These are phyloP conservation scores for Turritopsis rubra DNA, from an alignment of 30 jellyfish, hydroid and myxozoan genomes.

Conservation along the genomic window DNA sequence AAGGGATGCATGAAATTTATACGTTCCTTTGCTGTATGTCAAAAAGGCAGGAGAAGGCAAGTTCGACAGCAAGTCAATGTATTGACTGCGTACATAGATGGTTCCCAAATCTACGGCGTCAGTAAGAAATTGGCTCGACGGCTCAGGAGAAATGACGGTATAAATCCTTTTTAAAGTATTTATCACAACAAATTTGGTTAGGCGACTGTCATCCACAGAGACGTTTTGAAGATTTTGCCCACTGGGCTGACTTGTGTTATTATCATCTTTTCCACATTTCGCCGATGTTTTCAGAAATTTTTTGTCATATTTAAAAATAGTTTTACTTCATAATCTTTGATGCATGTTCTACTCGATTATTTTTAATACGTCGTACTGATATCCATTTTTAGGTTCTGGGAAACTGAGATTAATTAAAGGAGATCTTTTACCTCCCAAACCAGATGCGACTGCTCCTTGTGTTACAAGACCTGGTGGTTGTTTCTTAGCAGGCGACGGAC, in stretches of 20 bases:
- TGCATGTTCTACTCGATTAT: no score
- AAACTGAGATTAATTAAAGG: neutral
- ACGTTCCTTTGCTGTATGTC: conserved; percentile 82
- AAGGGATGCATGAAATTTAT: conserved; percentile 61
- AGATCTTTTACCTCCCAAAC: neutral
- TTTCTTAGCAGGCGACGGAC: conserved; percentile 80
- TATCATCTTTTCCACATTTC: no score
- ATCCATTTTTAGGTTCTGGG: conserved; percentile 14
- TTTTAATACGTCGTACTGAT: no score
- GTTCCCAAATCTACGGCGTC: conserved; percentile 55
- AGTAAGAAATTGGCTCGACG: neutral
- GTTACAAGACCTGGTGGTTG: conserved; percentile 32
- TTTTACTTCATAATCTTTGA: no score
- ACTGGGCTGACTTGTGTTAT: no score
- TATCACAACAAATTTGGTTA: no score
- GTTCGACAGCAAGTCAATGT: conserved; percentile 71
- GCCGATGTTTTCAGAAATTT: no score
- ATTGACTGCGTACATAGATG: conserved; percentile 61
- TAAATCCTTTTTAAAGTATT: neutral
- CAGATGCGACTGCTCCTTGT: neutral
- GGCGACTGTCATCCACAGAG: no score
- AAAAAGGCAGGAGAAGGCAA: conserved; percentile 27
- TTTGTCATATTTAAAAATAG: no score
- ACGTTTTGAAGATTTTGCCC: no score
- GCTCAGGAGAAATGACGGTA: conserved; percentile 5